These are phyloP conservation scores for Erethizon dorsatum DNA, from an alignment of 2,797 vertebrate genomes.

Conservation along the genomic window DNA sequence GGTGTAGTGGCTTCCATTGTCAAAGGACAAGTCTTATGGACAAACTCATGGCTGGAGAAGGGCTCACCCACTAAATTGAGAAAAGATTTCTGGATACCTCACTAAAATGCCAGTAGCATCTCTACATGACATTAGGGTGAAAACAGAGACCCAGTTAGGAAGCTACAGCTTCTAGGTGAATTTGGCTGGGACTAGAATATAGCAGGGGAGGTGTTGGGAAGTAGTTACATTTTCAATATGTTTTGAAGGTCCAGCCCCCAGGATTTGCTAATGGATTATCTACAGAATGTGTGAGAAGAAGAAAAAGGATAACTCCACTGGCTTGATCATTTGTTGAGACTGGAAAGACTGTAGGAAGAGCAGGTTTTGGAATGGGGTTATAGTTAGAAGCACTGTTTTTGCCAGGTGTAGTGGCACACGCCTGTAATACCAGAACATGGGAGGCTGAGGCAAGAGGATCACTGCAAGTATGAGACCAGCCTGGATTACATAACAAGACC, in stretches of 20 bases:
- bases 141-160: slow-evolving; percentile 11
- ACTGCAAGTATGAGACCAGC: background rate
- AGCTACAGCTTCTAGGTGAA: background rate
- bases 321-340: background rate
- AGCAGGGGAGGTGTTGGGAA: background rate
- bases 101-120: background rate
- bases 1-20: background rate
- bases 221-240: background rate
- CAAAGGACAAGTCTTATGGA: background rate
- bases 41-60: background rate
- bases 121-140: background rate
- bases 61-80: background rate
- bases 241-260: background rate
- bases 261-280: background rate
- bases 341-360: background rate
- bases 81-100: background rate
- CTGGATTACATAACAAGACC: background rate
- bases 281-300: background rate
- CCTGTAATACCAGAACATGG: background rate
- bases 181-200: background rate
- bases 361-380: slow-evolving; percentile 24
- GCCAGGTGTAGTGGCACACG: background rate
- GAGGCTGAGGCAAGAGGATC: background rate
- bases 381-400: background rate
- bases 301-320: background rate